Evolutionary conservation across 2,113 vertebrate species (phyloP).

Genomic region (Saccopteryx bilineata): DNA sequence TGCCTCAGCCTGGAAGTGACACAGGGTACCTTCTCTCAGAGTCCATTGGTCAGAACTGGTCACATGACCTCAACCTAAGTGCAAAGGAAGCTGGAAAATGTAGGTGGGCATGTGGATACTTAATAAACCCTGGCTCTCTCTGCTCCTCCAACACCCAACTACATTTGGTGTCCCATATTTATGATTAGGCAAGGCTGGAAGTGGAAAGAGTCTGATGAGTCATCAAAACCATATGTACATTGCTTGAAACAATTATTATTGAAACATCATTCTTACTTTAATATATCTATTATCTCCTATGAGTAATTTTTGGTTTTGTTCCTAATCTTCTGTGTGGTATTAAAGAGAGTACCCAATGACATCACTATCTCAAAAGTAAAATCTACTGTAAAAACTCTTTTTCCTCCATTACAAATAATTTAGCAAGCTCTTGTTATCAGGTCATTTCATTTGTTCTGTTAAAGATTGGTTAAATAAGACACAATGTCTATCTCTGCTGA

Average conservation of each 20-base stretch:
- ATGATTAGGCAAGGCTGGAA: neutral
- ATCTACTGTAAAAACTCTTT: neutral
- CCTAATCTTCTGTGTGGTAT: slow-evolving; percentile 26
- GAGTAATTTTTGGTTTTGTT: slow-evolving; percentile 55
- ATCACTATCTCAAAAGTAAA: slow-evolving; percentile 39
- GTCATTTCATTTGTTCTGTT: slow-evolving; percentile 14
- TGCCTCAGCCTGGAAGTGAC: neutral
- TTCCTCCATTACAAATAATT: slow-evolving; percentile 21
- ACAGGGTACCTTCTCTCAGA: neutral
- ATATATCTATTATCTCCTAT: neutral
- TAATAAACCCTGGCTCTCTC: neutral
- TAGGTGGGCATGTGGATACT: neutral
- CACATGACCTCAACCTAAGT: neutral
- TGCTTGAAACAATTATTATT: neutral
- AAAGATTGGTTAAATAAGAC: slow-evolving; percentile 48
- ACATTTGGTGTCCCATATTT: neutral
- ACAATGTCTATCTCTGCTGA: neutral
- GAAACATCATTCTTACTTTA: slow-evolving; percentile 1
- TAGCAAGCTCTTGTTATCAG: neutral
- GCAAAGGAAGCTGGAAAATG: neutral
- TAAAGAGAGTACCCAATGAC: neutral
- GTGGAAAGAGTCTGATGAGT: neutral
- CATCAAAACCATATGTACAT: neutral
- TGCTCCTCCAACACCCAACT: neutral
- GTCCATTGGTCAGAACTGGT: neutral